A percentile compares a stretch with the other conserved stretches of the same genome.
phyloP scores from a whole-genome alignment of 2,113 vertebrate species.

The Hiodon alosoides region DNA sequence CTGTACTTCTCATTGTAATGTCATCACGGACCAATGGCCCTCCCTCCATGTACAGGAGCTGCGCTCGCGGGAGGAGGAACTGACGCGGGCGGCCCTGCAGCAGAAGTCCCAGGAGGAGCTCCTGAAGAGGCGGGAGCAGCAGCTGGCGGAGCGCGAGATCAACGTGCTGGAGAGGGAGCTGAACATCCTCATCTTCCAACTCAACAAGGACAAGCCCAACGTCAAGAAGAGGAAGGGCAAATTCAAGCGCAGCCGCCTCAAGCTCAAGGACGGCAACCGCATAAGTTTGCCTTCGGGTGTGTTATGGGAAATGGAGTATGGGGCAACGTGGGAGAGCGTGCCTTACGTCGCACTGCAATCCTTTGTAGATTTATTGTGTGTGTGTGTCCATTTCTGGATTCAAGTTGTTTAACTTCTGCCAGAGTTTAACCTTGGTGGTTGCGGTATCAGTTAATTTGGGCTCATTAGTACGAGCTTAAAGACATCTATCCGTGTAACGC shows the following conservation, averaged over 20 bases:
- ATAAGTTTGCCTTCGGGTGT: slow-evolving; percentile 93
- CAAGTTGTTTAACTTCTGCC: too few species aligned
- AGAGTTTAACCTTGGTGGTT: not conserved
- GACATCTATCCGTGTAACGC: not conserved
- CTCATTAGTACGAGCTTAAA: not conserved
- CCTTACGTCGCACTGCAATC: too few species aligned
- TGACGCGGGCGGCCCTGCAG: slow-evolving; percentile 83
- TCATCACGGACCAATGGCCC: not conserved
- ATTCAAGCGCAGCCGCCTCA: slow-evolving; percentile 83
- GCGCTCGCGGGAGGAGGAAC: slow-evolving; percentile 86
- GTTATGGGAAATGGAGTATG: not conserved
- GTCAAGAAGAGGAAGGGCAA: slow-evolving; percentile 93
- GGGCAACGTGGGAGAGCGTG: too few species aligned
- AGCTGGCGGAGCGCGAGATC: slow-evolving; percentile 85
- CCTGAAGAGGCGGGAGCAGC: slow-evolving; percentile 84
- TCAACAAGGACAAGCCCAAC: slow-evolving; percentile 90
- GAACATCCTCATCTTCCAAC: slow-evolving; percentile 90
- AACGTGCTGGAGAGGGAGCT: slow-evolving; percentile 90
- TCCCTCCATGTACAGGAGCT: slow-evolving; percentile 68
- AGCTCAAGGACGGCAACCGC: slow-evolving; percentile 88
- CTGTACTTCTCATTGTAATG: not conserved
- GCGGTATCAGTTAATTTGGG: not conserved
- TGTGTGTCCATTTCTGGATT: not conserved
- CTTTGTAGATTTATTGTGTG: not conserved
- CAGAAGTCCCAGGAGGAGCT: slow-evolving; percentile 92